Conservation (phyloP, 2,797 vertebrate genomes). For the Merluccius polli region DNA sequence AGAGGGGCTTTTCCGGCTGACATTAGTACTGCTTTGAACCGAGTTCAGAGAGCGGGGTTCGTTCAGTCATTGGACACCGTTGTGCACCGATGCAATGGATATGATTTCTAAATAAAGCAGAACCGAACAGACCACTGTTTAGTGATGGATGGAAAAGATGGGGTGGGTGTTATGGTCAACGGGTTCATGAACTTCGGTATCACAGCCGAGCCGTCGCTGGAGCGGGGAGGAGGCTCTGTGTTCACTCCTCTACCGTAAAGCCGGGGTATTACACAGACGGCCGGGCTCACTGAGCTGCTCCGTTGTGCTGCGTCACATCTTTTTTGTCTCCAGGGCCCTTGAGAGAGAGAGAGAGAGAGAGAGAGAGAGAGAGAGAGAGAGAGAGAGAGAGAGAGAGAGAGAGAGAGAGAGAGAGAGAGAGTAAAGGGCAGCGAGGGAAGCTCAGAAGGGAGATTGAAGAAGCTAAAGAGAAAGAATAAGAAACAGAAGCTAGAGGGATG, state of each 20-base stretch:
- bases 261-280: not conserved
- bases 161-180: not conserved
- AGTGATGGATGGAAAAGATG: no score
- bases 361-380: not conserved
- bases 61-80: conserved; percentile 3
- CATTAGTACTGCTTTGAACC: no score
- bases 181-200: not conserved
- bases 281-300: not conserved
- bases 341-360: conserved; percentile 13
- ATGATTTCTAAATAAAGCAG: conserved; percentile 44
- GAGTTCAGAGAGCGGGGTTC: no score
- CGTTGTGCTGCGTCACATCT: not conserved
- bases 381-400: not conserved
- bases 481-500: not conserved
- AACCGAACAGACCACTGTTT: conserved; percentile 26
- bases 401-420: not conserved
- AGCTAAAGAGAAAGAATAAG: not conserved
- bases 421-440: not conserved
- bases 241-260: not conserved
- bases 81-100: conserved; percentile 43
- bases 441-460: not conserved
- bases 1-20: no score
- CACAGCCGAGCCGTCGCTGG: not conserved
- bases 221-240: not conserved
- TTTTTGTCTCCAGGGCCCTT: not conserved